phyloP scores from a whole-genome alignment of 2,888 invertebrate genomes.

The Blastobasis adustella region DNA sequence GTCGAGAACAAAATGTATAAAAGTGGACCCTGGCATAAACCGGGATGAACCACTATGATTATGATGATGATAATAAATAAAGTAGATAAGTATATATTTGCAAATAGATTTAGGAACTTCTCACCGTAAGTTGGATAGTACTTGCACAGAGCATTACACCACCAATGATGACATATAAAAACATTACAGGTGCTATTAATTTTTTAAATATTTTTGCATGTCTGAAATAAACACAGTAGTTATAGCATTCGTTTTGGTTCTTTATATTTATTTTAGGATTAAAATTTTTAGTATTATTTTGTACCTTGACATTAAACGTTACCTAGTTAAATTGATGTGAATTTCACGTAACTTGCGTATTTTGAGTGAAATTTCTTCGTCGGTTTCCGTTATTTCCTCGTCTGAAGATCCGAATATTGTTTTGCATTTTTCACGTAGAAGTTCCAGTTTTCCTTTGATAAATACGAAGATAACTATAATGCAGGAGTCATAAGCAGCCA shows the following conservation, averaged over 20 bases:
- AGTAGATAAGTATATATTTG: no score
- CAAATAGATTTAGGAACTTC: constrained; percentile 8
- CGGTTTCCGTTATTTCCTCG: constrained; percentile 13
- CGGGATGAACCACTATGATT: no score
- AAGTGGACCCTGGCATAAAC: no score
- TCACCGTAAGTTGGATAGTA: constrained; percentile 54
- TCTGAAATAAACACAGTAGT: constrained; percentile 27
- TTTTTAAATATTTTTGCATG: constrained; percentile 52
- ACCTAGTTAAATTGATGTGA: constrained; percentile 46
- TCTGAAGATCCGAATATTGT: constrained; percentile 33
- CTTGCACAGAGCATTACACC: constrained; percentile 57
- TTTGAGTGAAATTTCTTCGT: constrained; percentile 23
- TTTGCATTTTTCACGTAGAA: constrained; percentile 46
- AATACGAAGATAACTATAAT: constrained; percentile 50
- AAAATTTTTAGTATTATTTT: no score
- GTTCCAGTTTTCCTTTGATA: constrained; percentile 52
- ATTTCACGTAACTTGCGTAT: constrained; percentile 38
- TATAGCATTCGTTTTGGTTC: constrained; percentile 1
- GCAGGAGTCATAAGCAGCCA: constrained; percentile 47
- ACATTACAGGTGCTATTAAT: constrained; percentile 58
- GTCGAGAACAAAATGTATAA: no score
- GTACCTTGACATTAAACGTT: constrained; percentile 19
- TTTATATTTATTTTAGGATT: constrained; percentile 1
- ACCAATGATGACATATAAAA: constrained; percentile 54
- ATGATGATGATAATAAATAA: no score